Percentiles rank a stretch among this genome's conserved stretches.
These are phyloP conservation scores for Diarsia brunnea DNA, from an alignment of 2,888 invertebrate genomes.

Conservation along the genomic window DNA sequence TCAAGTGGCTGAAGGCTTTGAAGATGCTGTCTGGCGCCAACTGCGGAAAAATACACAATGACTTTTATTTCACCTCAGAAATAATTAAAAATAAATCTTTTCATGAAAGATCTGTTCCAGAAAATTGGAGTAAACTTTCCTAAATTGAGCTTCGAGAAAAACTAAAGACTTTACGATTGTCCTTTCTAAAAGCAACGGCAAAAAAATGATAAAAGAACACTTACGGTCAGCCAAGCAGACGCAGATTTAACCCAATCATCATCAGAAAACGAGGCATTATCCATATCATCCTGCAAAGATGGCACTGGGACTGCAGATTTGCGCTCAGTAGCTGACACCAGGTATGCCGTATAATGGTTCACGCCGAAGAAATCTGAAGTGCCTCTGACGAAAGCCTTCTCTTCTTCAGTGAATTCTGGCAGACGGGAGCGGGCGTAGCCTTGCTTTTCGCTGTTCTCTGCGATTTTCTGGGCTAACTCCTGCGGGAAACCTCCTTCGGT, in stretches of 20 bases:
- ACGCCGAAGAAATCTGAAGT: constrained; percentile 87
- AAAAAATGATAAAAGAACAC: not conserved
- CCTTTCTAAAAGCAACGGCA: not conserved
- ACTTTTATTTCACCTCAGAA: not conserved
- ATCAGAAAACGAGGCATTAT: constrained; percentile 57
- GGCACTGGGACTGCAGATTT: constrained; percentile 66
- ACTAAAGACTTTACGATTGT: not conserved
- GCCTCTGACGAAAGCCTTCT: constrained; percentile 76
- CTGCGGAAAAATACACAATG: constrained; percentile 65
- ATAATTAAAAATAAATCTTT: not conserved
- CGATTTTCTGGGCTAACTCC: constrained; percentile 84
- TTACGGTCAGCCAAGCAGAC: constrained; percentile 77
- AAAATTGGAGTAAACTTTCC: not conserved
- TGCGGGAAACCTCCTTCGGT: constrained; percentile 89
- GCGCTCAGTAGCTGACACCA: constrained; percentile 72
- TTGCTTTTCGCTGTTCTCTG: constrained; percentile 82
- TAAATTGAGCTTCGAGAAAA: not conserved
- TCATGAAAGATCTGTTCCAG: not conserved
- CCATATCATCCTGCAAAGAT: constrained; percentile 73
- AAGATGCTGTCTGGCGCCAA: constrained; percentile 91
- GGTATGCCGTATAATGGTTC: constrained; percentile 92
- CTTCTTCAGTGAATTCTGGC: constrained; percentile 82
- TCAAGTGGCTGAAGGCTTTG: constrained; percentile 88
- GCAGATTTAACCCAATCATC: constrained; percentile 75
- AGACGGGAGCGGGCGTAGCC: constrained; percentile 82